Conservation (phyloP, 2,797 vertebrate genomes). For the Nannoperca australis region DNA sequence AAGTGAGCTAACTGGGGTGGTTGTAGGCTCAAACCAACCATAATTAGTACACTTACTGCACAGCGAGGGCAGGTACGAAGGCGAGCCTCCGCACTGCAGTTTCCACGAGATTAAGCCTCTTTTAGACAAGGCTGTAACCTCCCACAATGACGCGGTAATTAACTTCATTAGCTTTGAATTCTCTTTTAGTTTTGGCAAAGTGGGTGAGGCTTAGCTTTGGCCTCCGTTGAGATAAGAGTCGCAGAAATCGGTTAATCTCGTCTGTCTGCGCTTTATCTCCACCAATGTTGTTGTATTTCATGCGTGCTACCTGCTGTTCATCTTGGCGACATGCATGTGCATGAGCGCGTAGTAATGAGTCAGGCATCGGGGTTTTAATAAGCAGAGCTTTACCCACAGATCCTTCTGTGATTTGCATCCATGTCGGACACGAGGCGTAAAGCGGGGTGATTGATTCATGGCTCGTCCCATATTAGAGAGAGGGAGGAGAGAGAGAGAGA, state of each 20-base stretch:
- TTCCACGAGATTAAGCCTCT: conserved; percentile 70
- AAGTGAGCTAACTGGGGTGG: conserved; percentile 77
- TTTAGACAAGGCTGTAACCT: conserved; percentile 69
- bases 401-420: conserved; percentile 83
- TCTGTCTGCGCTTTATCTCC: conserved; percentile 68
- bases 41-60: conserved; percentile 79
- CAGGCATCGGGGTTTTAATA: conserved; percentile 79
- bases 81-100: conserved; percentile 64
- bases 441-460: conserved; percentile 81
- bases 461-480: conserved; percentile 72
- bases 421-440: conserved; percentile 80
- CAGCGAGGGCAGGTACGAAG: conserved; percentile 71
- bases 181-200: conserved; percentile 72
- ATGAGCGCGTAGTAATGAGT: conserved; percentile 72
- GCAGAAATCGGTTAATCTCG: conserved; percentile 70
- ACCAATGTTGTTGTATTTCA: conserved; percentile 65
- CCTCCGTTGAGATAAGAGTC: conserved; percentile 69
- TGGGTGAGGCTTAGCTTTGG: conserved; percentile 64
- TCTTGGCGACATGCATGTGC: conserved; percentile 70
- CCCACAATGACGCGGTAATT: conserved; percentile 70
- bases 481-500: conserved; percentile 42
- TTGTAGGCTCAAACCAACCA: conserved; percentile 75
- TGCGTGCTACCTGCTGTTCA: conserved; percentile 71
- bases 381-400: conserved; percentile 80
- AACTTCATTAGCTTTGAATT: conserved; percentile 72